Percentiles rank a stretch among this genome's conserved stretches.
phyloP scores from a whole-genome alignment of 2,888 invertebrate genomes.

The Dryobotodes eremita region DNA sequence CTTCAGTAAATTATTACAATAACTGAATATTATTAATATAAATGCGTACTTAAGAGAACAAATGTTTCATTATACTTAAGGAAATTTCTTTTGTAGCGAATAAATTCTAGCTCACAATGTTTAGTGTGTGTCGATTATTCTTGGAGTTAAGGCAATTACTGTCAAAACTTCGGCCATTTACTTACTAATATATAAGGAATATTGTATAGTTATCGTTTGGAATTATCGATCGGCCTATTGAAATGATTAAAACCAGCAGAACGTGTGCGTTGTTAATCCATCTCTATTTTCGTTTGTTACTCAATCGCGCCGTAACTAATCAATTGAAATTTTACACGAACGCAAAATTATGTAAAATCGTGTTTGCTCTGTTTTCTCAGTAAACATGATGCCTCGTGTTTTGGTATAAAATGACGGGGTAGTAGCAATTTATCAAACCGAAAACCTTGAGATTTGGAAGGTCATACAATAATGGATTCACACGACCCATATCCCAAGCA shows the following conservation, averaged over 20 bases:
- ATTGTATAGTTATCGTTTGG: slow-evolving; percentile 66
- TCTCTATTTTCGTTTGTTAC: slow-evolving; percentile 21
- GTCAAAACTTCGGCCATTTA: slow-evolving; percentile 77
- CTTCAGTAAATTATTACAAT: slow-evolving; percentile 12
- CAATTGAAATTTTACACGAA: slow-evolving; percentile 42
- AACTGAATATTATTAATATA: slow-evolving; percentile 29
- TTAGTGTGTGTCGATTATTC: slow-evolving; percentile 52
- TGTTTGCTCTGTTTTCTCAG: slow-evolving; percentile 21
- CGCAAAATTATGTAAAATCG: slow-evolving; percentile 24
- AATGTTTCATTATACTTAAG: slow-evolving; percentile 40
- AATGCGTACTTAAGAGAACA: slow-evolving; percentile 39
- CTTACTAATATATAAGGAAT: slow-evolving; percentile 70
- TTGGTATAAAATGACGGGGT: slow-evolving; percentile 27
- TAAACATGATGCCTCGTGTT: slow-evolving; percentile 30
- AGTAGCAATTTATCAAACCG: slow-evolving; percentile 44
- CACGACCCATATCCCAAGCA: slow-evolving; percentile 47
- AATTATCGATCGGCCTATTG: slow-evolving; percentile 69
- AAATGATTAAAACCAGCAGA: slow-evolving; percentile 66
- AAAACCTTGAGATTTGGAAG: slow-evolving; percentile 34
- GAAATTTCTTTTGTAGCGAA: slow-evolving; percentile 38
- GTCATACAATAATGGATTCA: slow-evolving; percentile 55
- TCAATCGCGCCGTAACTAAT: slow-evolving; percentile 14
- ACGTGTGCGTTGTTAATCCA: slow-evolving; percentile 38
- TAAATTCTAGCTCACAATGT: slow-evolving; percentile 50
- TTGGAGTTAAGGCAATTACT: slow-evolving; percentile 75